Percentiles rank a stretch among this genome's conserved stretches.
Evolutionary conservation across 2,113 vertebrate genomes (phyloP).

Genomic region (Macroglossus sobrinus): DNA sequence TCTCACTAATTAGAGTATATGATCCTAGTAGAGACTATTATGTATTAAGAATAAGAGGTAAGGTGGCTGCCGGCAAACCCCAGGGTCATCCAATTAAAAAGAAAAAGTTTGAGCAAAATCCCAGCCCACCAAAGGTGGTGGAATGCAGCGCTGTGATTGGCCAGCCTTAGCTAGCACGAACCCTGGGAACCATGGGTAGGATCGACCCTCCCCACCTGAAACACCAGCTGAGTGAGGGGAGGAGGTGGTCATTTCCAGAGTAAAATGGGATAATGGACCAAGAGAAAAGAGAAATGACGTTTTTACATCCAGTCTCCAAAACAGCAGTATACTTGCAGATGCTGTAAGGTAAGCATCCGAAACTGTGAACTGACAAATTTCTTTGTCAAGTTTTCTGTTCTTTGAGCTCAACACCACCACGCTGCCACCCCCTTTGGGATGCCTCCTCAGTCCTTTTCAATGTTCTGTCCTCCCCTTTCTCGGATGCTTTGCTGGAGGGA

Average conservation of each 20-base stretch:
- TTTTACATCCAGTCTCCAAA: not conserved
- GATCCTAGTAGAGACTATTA: not conserved
- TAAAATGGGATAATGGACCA: not conserved
- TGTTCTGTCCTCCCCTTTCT: not conserved
- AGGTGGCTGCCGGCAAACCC: not conserved
- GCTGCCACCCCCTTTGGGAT: fast-evolving
- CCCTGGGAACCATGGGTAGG: not conserved
- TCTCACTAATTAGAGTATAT: not conserved
- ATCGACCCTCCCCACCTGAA: not conserved
- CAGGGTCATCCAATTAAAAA: not conserved
- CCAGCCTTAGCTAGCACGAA: no score
- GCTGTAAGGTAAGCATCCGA: not conserved
- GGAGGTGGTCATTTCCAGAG: not conserved
- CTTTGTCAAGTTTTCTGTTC: not conserved
- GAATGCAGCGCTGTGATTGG: not conserved
- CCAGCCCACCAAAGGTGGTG: not conserved
- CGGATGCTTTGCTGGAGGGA: not conserved
- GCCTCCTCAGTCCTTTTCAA: not conserved
- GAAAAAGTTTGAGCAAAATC: not conserved
- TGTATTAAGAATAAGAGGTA: not conserved
- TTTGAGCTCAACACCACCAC: not conserved
- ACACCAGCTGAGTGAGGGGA: fast-evolving
- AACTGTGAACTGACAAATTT: not conserved
- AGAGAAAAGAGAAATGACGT: not conserved
- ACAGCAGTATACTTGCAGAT: no score